Evolutionary conservation across 2,113 vertebrate genomes (phyloP).

Genomic region (Gadus macrocephalus): DNA sequence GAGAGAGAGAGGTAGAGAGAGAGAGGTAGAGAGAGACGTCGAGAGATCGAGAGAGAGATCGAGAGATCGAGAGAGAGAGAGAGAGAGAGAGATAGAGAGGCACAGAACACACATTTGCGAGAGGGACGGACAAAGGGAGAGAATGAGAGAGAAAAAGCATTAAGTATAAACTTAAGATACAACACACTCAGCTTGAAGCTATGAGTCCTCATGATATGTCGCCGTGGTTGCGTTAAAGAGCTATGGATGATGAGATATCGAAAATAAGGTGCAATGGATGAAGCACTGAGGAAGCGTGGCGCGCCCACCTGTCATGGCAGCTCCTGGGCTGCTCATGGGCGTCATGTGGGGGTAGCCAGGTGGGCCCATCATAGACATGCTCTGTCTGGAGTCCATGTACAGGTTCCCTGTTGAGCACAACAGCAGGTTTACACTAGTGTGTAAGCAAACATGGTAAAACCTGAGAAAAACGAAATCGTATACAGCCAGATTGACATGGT

Average conservation of each 20-base stretch:
- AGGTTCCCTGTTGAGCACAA: slow-evolving; percentile 74
- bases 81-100: too few relatives aligned
- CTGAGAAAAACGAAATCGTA: neutral
- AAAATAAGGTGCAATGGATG: neutral
- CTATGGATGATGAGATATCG: neutral
- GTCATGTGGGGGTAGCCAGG: slow-evolving; percentile 85
- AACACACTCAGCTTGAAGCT: too few relatives aligned
- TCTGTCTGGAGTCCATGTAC: slow-evolving; percentile 88
- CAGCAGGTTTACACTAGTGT: neutral
- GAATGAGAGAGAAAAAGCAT: too few relatives aligned
- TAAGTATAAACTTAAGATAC: too few relatives aligned
- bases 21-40: neutral
- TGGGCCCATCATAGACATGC: slow-evolving; percentile 86
- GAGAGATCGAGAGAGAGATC: neutral
- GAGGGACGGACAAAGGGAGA: too few relatives aligned
- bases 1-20: neutral
- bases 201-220: too few relatives aligned
- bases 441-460: neutral
- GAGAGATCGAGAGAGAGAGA: too few relatives aligned
- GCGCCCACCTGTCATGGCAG: slow-evolving; percentile 78
- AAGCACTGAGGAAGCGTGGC: neutral
- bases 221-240: too few relatives aligned
- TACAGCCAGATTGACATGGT: neutral
- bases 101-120: too few relatives aligned
- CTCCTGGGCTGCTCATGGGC: slow-evolving; percentile 80